phyloP scores from a whole-genome alignment of 2,113 vertebrate species.

The Paramormyrops kingsleyae region DNA sequence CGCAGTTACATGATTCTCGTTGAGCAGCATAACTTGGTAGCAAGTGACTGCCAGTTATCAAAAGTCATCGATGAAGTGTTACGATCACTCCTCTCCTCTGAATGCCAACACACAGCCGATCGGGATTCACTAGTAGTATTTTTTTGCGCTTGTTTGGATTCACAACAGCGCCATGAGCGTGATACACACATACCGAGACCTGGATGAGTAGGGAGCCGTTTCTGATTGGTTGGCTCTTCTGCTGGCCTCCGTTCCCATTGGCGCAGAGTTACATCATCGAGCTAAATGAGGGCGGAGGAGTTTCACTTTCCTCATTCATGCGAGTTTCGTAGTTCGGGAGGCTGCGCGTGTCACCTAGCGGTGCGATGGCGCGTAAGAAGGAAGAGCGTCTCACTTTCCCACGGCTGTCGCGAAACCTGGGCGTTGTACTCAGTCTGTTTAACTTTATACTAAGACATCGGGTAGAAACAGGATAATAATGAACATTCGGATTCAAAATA shows the following conservation, averaged over 20 bases:
- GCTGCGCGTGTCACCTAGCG: conserved; percentile 19
- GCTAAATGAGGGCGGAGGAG: background rate
- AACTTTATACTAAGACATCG: background rate
- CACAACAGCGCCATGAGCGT: conserved; percentile 18
- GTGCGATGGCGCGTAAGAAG: background rate
- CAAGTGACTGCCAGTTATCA: background rate
- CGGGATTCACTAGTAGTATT: background rate
- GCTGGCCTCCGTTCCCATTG: conserved; percentile 13
- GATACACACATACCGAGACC: background rate
- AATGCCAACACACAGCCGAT: background rate
- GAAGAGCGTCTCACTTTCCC: background rate
- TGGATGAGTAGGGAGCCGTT: conserved; percentile 1
- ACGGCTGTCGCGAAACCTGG: background rate
- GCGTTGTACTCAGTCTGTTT: background rate
- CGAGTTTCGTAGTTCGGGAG: background rate
- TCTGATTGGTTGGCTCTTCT: conserved; percentile 9
- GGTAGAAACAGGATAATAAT: background rate
- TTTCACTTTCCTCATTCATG: conserved; percentile 19
- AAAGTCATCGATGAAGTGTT: background rate
- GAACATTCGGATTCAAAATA: background rate
- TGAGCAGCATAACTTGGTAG: conserved; percentile 5
- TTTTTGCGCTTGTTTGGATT: background rate
- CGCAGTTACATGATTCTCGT: background rate
- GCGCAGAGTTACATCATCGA: conserved; percentile 17
- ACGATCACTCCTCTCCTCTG: background rate